A percentile compares a stretch with the other conserved stretches of the same genome.
Evolutionary conservation across 2,888 invertebrate genomes (phyloP).

Genomic region (Lutraria lutraria): DNA sequence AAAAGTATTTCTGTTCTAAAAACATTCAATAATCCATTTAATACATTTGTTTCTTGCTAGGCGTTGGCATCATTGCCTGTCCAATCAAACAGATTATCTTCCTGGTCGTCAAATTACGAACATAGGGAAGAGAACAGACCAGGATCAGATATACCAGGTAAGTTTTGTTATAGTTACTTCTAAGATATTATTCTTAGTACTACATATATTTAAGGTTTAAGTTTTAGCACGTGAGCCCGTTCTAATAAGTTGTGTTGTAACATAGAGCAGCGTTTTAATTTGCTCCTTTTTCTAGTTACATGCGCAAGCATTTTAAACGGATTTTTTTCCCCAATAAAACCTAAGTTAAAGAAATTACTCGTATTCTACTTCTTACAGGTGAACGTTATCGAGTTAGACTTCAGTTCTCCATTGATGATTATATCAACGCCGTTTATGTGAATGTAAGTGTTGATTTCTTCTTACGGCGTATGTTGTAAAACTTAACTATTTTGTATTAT

Average conservation of each 20-base stretch:
- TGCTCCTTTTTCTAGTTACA: neutral
- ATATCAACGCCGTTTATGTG: slow-evolving; percentile 41
- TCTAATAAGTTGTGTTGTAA: neutral
- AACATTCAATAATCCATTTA: neutral
- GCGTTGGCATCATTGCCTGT: neutral
- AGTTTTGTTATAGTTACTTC: neutral
- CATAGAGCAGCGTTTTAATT: neutral
- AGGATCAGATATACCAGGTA: slow-evolving; percentile 27
- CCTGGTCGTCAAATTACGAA: neutral
- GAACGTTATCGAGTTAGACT: neutral
- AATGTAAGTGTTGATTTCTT: slow-evolving; percentile 33
- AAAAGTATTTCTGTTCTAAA: neutral
- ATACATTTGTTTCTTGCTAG: neutral
- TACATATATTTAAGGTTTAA: neutral
- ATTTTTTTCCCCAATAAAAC: neutral
- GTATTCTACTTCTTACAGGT: neutral
- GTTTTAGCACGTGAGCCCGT: neutral
- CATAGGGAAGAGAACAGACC: slow-evolving; percentile 9
- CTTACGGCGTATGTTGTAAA: neutral
- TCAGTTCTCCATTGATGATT: slow-evolving; percentile 9
- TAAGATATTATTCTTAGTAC: neutral
- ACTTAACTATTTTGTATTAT: neutral
- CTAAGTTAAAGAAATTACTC: neutral
- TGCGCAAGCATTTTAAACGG: neutral
- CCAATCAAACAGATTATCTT: neutral